Evolutionary conservation across 2,797 vertebrate genomes (phyloP).

Genomic region (Rhinella marina): DNA sequence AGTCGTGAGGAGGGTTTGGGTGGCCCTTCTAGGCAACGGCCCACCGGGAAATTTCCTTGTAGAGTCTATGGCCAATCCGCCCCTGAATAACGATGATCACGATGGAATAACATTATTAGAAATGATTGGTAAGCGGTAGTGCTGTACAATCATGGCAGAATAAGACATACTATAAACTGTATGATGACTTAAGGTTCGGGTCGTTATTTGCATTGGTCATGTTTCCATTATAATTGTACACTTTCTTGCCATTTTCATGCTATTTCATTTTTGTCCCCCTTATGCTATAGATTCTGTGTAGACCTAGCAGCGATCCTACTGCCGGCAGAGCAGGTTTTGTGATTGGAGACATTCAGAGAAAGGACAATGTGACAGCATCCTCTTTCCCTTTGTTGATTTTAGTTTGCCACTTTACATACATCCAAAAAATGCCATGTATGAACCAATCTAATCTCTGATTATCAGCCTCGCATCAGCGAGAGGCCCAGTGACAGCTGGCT

Average conservation of each 20-base stretch:
- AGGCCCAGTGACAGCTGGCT: constrained; percentile 92
- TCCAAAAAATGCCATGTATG: constrained; percentile 44
- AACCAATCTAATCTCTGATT: constrained; percentile 71
- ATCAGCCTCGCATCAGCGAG: constrained; percentile 80
- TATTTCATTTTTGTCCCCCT: background rate
- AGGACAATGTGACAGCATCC: constrained; percentile 13
- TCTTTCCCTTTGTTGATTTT: constrained; percentile 30
- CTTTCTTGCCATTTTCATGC: background rate
- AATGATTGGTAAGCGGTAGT: background rate
- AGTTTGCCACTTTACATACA: constrained; percentile 34
- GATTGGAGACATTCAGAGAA: constrained; percentile 1
- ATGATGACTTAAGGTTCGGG: background rate
- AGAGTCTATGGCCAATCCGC: too few relatives aligned
- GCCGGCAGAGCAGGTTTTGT: background rate
- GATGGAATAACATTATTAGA: background rate
- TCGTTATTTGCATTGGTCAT: background rate
- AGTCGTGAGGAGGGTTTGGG: too few relatives aligned
- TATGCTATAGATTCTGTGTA: background rate
- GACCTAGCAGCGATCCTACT: background rate
- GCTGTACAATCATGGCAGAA: background rate
- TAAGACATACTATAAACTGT: background rate
- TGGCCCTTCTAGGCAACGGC: too few relatives aligned
- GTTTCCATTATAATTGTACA: background rate
- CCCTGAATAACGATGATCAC: background rate
- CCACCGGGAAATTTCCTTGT: too few relatives aligned